Conservation (phyloP, 1,140 invertebrate species). For the Drosophila busckii region DNA sequence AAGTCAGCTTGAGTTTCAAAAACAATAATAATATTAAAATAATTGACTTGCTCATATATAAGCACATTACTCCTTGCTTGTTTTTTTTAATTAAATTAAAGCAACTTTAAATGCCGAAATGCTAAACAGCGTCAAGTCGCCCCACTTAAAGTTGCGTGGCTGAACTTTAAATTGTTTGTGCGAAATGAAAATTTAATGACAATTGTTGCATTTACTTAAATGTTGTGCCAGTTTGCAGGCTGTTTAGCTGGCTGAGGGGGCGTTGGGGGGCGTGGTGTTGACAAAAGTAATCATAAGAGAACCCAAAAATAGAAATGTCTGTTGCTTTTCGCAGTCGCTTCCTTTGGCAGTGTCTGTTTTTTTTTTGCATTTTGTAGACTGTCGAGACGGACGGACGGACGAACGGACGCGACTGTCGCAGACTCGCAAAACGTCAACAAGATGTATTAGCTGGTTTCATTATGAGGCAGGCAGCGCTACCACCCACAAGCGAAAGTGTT, state of each 20-base stretch:
- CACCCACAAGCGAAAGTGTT: constrained; percentile 19
- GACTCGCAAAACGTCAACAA: constrained; percentile 45
- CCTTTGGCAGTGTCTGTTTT: constrained; percentile 5
- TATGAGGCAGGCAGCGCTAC: constrained; percentile 32
- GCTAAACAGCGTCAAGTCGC: no score
- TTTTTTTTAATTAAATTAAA: no score
- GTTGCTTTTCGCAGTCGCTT: constrained; percentile 18
- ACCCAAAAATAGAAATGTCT: constrained; percentile 67
- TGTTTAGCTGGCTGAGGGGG: constrained; percentile 1
- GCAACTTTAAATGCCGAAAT: no score
- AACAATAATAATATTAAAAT: no score
- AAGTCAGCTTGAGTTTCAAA: no score
- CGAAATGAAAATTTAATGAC: constrained; percentile 58
- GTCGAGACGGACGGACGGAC: constrained; percentile 13
- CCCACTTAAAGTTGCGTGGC: neutral
- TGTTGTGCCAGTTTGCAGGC: constrained; percentile 48
- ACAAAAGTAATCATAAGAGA: constrained; percentile 61
- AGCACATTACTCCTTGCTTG: no score
- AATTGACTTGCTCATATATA: no score
- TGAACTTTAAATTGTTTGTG: constrained; percentile 31
- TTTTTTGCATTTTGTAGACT: constrained; percentile 16
- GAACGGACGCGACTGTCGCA: no score
- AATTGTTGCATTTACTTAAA: constrained; percentile 76
- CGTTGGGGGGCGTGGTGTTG: constrained; percentile 2
- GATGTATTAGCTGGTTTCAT: constrained; percentile 69